Conservation (phyloP, 2,888 invertebrate genomes). For the Lucinisca nassula region DNA sequence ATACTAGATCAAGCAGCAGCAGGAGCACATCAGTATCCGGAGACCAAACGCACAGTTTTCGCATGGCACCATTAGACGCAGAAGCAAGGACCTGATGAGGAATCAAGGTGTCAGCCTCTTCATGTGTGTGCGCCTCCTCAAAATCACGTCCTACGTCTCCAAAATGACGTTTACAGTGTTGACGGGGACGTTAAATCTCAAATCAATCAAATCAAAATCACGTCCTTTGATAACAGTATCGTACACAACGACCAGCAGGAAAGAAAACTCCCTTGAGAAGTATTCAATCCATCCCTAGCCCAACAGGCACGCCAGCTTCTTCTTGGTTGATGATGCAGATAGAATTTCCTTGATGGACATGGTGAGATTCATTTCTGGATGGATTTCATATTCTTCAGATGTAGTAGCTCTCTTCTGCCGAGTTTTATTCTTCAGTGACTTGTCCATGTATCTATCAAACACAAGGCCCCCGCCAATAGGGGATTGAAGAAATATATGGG, state of each 20-base stretch:
- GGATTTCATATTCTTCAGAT: neutral
- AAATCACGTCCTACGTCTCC: too few species aligned
- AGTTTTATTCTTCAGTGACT: neutral
- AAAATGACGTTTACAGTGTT: too few species aligned
- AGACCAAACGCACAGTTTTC: neutral
- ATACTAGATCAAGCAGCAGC: neutral
- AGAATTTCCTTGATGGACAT: neutral
- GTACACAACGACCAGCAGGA: neutral
- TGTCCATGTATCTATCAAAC: neutral
- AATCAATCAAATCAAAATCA: too few species aligned
- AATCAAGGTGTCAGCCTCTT: neutral
- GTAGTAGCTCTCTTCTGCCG: neutral
- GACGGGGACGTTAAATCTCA: too few species aligned
- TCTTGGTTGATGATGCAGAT: neutral
- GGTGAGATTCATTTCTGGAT: neutral
- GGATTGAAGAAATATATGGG: too few species aligned
- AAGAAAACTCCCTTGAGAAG: neutral
- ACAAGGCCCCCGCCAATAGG: too few species aligned
- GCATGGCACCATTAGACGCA: neutral
- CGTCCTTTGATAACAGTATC: neutral
- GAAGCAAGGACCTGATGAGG: neutral
- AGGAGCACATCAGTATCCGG: neutral
- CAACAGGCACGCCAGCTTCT: neutral
- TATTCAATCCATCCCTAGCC: neutral
- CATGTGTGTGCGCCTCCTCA: neutral